Base-by-base conservation (phyloP, 2,888 invertebrate genomes). In the Meloe dianella region DNA sequence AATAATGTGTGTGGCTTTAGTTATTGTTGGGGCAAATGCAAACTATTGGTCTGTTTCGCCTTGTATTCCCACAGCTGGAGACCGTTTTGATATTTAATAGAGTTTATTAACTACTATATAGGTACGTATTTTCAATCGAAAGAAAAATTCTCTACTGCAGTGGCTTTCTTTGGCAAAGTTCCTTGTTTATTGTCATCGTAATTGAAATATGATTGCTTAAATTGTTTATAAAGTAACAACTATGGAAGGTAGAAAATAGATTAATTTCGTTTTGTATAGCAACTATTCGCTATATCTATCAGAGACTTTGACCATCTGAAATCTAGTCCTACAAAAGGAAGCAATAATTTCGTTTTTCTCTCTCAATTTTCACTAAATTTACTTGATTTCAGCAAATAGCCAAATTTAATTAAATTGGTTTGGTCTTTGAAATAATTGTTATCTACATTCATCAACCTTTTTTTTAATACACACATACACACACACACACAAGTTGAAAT, bases 101-200 rank as follows among this genome's bases (percentile, higher is more conserved):
- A 58, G 63, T 57, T 24, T 41, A 32, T 41, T 60, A 27, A 27
- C 24, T 54, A 54, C 22, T 8, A 24, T n/a, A 47, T 41, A 17
- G 2, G 17, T 51, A 24, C 20, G 12, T 24, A 47, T 22, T 24
- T 54, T 14, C 24, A 24, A 54, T 54, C 27, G 54, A 54, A 27
- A 54, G 74, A 67, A 73, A 41, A 67, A 66, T 71, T 76, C n/a
- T 76, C 72, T 74, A 74, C 69, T 65, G 64, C 60, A 66, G 54
- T 70, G 14, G 54, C 74, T 73, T 77, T 77, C 76, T 77, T 75
- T 75, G 77, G 74, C 75, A 75, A 74, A 74, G 71, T 75, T 73
- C 73, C 73, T 66, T 74, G 75, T 76, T 76, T 76, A 76, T 74
- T 76, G 68, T 71, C 69, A 61, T 66, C 68, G 73, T 76, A 76